phyloP scores from a whole-genome alignment of 1,140 invertebrate species.

The Stegodyphus mimosarum region DNA sequence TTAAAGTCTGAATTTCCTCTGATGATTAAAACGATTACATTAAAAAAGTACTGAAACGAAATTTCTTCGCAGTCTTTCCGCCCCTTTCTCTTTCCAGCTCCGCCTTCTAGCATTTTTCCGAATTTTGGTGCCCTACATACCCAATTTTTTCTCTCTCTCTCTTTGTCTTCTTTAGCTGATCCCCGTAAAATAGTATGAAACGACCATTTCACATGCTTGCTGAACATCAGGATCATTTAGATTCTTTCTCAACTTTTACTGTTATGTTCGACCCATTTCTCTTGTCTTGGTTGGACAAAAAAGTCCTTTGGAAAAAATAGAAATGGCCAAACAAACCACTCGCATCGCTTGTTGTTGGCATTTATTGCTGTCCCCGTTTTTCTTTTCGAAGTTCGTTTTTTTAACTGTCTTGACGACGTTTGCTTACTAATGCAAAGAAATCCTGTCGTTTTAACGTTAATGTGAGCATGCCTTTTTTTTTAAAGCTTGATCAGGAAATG shows the following conservation, averaged over 20 bases:
- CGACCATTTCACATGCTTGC: constrained; percentile 37
- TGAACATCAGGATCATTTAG: constrained; percentile 30
- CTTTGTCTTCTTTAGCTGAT: constrained; percentile 1
- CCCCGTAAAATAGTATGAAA: constrained; percentile 36
- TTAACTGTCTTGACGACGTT: no score
- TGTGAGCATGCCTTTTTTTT: no score
- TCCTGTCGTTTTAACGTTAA: no score
- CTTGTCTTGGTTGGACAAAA: constrained; percentile 21
- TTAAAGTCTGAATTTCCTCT: no score
- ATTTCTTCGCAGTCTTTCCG: not conserved
- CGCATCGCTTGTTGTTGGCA: no score
- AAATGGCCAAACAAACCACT: constrained; percentile 11
- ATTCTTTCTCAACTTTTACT: constrained; percentile 34
- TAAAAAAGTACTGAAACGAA: constrained; percentile 1
- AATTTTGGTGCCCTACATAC: not conserved
- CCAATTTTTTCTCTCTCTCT: not conserved
- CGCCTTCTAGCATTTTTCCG: not conserved
- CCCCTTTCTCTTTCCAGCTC: not conserved
- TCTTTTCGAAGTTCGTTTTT: no score
- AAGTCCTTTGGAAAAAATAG: not conserved
- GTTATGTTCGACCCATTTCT: constrained; percentile 38
- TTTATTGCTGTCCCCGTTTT: no score
- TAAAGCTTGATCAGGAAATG: no score
- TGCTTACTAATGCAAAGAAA: no score
- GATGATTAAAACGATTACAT: no score